A percentile compares a stretch with the other conserved stretches of the same genome.
phyloP scores from a whole-genome alignment of 2,113 vertebrate genomes.

The Sturnira hondurensis region DNA sequence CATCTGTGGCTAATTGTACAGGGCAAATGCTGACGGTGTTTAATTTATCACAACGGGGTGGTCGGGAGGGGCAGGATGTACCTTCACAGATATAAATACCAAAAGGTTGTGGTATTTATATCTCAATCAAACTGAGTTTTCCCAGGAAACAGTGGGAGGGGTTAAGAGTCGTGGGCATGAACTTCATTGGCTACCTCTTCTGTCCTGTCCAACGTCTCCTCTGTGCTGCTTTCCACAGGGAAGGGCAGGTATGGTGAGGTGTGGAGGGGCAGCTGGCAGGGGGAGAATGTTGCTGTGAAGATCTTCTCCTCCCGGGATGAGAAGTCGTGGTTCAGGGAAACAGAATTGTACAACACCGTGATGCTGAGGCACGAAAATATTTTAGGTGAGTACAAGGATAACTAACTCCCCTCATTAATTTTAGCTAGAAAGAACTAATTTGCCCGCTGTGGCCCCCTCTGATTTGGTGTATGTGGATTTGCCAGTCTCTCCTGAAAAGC shows the following conservation, averaged over 20 bases:
- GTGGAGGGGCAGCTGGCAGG: slow-evolving; percentile 98
- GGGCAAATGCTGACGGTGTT: not conserved
- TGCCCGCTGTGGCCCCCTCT: not conserved
- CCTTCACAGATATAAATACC: not conserved
- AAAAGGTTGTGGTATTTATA: not conserved
- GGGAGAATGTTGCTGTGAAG: slow-evolving; percentile 97
- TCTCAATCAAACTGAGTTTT: not conserved
- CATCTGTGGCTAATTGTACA: not conserved
- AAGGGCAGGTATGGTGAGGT: slow-evolving; percentile 98
- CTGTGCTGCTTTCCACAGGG: slow-evolving; percentile 79
- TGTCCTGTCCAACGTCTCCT: not conserved
- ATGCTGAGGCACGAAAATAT: slow-evolving; percentile 97
- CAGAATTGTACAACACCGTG: slow-evolving; percentile 98
- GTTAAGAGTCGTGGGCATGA: not conserved
- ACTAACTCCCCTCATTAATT: not conserved
- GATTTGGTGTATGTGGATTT: not conserved
- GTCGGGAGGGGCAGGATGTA: not conserved
- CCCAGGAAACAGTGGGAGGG: not conserved
- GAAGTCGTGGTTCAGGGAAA: slow-evolving; percentile 99
- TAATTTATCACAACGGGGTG: not conserved
- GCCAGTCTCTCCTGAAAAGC: not conserved
- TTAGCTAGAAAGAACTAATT: not conserved
- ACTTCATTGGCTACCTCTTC: not conserved
- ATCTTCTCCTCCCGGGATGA: slow-evolving; percentile 99
- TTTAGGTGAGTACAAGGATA: slow-evolving; percentile 84